A percentile compares a stretch with the other conserved stretches of the same genome.
These are phyloP conservation scores for Cydia pomonella DNA, from an alignment of 1,140 invertebrate genomes.

Conservation along the genomic window DNA sequence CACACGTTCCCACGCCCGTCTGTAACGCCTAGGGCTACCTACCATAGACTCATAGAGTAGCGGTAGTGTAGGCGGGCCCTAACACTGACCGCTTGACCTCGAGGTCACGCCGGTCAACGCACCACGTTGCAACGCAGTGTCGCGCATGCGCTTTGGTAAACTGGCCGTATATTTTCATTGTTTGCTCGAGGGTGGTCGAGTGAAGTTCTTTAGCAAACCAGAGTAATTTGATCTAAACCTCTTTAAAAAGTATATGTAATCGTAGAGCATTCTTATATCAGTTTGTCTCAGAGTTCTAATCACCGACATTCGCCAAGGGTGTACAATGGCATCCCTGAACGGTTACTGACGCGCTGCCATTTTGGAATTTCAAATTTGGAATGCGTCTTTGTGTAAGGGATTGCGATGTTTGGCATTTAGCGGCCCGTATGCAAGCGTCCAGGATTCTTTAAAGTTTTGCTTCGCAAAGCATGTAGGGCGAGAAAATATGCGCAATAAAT, in stretches of 20 bases:
- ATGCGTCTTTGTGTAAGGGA: constrained; percentile 27
- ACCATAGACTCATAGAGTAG: constrained; percentile 32
- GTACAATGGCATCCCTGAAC: not conserved
- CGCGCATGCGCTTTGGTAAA: constrained; percentile 29
- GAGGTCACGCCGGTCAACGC: constrained; percentile 59
- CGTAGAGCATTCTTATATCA: not conserved
- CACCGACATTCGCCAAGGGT: not conserved
- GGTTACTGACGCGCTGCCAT: constrained; percentile 29
- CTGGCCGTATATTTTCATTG: not conserved
- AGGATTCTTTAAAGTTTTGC: constrained; percentile 12
- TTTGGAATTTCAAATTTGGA: constrained; percentile 30
- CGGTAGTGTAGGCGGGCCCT: constrained; percentile 48
- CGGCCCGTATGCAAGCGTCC: not conserved
- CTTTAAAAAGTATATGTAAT: not conserved
- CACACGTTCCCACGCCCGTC: constrained; percentile 36
- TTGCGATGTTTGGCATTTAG: constrained; percentile 18
- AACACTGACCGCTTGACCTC: constrained; percentile 66
- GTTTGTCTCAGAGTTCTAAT: not conserved
- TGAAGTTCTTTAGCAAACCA: not conserved
- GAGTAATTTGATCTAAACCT: not conserved
- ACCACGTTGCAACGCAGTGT: constrained; percentile 47
- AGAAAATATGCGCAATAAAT: constrained; percentile 14
- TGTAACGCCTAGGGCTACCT: constrained; percentile 39
- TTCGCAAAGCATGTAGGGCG: not conserved
- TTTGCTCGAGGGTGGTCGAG: not conserved